Percentiles rank a stretch among this genome's conserved stretches.
These are phyloP conservation scores for Drosophila parthenogenetica DNA, from an alignment of 2,888 invertebrate genomes.

Conservation along the genomic window DNA sequence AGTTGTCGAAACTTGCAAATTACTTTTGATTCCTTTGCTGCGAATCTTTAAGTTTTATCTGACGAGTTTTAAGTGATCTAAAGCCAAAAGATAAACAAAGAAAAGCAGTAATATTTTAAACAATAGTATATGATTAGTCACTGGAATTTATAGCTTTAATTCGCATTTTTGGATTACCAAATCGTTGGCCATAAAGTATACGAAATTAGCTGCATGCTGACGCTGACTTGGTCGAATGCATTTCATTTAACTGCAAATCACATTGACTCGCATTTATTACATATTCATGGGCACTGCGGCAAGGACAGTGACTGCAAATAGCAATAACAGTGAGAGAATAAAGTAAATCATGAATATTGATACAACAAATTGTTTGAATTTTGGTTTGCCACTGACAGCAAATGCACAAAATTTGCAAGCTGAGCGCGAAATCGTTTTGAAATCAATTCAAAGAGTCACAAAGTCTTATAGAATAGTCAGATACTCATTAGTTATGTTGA, in stretches of 20 bases:
- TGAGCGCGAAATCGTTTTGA: constrained; percentile 16
- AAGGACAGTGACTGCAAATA: constrained; percentile 4
- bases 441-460: not conserved
- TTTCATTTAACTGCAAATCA: constrained; percentile 50
- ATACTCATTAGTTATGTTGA: not conserved
- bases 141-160: constrained; percentile 1
- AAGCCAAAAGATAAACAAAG: too few species aligned
- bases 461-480: not conserved
- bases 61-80: not conserved
- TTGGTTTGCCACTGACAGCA: constrained; percentile 42
- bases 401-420: constrained; percentile 32
- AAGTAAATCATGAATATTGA: constrained; percentile 71
- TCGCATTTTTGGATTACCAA: constrained; percentile 8
- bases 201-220: constrained; percentile 47
- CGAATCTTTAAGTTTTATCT: not conserved
- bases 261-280: constrained; percentile 57
- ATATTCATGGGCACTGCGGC: constrained; percentile 64
- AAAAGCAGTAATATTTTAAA: too few species aligned
- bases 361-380: constrained; percentile 68
- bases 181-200: constrained; percentile 12
- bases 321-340: constrained; percentile 9
- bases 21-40: constrained; percentile 1
- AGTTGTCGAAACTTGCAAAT: constrained; percentile 13
- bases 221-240: constrained; percentile 55
- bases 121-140: too few species aligned